Conservation (phyloP, 2,888 invertebrate species). For the Drosophila sordidula region DNA sequence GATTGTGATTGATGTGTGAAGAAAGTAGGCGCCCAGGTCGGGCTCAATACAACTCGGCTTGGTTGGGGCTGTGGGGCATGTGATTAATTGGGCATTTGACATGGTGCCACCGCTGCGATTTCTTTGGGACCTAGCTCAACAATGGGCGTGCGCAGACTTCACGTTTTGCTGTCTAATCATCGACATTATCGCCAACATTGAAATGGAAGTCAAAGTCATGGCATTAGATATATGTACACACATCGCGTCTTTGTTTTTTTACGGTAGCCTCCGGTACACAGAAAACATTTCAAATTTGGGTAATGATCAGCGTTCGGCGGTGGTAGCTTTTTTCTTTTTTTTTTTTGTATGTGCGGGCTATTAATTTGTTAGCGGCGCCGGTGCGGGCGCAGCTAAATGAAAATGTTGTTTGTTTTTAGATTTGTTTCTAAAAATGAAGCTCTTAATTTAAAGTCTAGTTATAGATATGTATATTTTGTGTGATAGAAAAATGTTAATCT, state of each 20-base stretch:
- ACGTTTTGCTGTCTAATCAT: conserved; percentile 72
- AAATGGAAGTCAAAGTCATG: conserved; percentile 69
- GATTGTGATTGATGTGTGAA: conserved; percentile 61
- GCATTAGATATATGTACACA: conserved; percentile 35
- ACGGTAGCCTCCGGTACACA: conserved; percentile 56
- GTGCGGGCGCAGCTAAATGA: conserved; percentile 35
- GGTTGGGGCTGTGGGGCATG: conserved; percentile 23
- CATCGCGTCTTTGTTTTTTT: conserved; percentile 1
- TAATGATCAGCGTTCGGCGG: conserved; percentile 7
- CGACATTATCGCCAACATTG: conserved; percentile 74
- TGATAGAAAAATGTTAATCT: background rate
- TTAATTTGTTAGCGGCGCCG: conserved; percentile 28
- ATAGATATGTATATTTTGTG: too few relatives aligned
- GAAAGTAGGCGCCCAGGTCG: conserved; percentile 50
- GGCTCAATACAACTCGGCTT: background rate
- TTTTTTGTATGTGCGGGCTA: conserved; percentile 23
- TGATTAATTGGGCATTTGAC: conserved; percentile 74
- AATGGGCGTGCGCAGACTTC: conserved; percentile 65
- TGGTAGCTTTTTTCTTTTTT: conserved; percentile 3
- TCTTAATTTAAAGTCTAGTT: conserved; percentile 17
- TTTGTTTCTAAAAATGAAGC: conserved; percentile 12
- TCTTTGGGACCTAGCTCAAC: conserved; percentile 46
- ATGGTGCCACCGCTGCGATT: conserved; percentile 59
- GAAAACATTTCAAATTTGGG: conserved; percentile 41
- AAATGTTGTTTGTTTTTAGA: conserved; percentile 9